phyloP scores from a whole-genome alignment of 2,888 invertebrate genomes.

The Caenorhabditis sulstoni region DNA sequence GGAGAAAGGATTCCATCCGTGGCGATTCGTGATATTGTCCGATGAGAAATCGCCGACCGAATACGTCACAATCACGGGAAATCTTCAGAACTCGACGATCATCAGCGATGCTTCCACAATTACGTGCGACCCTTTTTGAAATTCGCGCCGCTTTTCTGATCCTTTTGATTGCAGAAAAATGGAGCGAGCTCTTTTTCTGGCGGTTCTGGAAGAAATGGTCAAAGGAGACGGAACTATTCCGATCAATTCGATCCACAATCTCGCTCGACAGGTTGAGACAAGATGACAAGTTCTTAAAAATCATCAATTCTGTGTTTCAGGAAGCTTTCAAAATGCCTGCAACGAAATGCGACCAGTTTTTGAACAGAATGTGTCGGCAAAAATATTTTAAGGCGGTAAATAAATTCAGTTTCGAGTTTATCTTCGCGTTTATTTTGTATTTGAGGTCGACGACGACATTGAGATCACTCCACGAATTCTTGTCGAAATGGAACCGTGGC shows the following conservation, averaged over 20 bases:
- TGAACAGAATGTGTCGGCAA: conserved; percentile 26
- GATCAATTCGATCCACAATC: not conserved
- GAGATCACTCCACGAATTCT: conserved; percentile 43
- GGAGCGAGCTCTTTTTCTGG: conserved; percentile 28
- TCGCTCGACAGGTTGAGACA: not conserved
- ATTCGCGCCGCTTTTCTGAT: no score
- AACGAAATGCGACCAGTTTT: conserved; percentile 17
- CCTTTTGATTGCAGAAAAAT: conserved; percentile 29
- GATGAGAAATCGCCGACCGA: conserved; percentile 43
- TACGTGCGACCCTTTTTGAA: no score
- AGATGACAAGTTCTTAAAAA: not conserved
- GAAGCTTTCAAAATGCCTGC: conserved; percentile 14
- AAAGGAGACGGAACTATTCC: conserved; percentile 25
- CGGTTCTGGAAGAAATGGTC: conserved; percentile 37
- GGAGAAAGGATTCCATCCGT: conserved; percentile 18
- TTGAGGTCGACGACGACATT: no score
- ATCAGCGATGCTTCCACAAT: conserved; percentile 39
- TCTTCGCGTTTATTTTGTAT: not conserved
- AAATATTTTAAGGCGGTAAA: conserved; percentile 30
- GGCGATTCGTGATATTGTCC: conserved; percentile 43
- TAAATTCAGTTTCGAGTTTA: not conserved
- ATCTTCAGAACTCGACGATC: conserved; percentile 34
- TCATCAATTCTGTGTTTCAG: not conserved
- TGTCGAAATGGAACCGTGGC: conserved; percentile 47
- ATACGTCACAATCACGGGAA: conserved; percentile 47